A percentile compares a stretch with the other conserved stretches of the same genome.
These are phyloP conservation scores for Uropetala carovei DNA, from an alignment of 2,888 invertebrate species.

Conservation along the genomic window DNA sequence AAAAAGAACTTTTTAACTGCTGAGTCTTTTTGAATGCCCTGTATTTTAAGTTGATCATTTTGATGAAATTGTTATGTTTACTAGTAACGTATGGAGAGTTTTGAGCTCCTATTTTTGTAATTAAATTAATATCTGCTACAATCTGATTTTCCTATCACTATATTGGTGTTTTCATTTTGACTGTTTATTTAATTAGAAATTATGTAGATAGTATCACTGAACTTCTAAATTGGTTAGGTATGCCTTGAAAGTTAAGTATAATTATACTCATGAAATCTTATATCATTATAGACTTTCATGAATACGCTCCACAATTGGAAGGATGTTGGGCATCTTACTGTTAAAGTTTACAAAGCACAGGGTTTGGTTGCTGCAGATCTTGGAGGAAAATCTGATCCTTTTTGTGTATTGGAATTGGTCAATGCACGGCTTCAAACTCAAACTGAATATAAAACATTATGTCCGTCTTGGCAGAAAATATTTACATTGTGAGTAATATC, in stretches of 20 bases:
- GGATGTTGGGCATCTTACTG: constrained; percentile 95
- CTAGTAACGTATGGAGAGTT: no score
- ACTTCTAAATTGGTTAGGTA: no score
- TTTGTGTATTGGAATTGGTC: constrained; percentile 96
- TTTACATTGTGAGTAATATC: constrained; percentile 92
- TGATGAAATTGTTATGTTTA: no score
- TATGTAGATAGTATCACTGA: no score
- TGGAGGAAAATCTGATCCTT: constrained; percentile 98
- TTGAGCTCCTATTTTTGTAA: no score
- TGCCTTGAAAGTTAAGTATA: background rate
- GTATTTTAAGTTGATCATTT: no score
- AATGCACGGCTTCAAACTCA: constrained; percentile 97
- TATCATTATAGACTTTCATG: constrained; percentile 79
- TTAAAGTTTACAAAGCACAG: constrained; percentile 90
- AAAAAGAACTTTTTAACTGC: no score
- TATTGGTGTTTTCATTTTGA: no score
- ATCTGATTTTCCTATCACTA: no score
- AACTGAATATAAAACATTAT: constrained; percentile 97
- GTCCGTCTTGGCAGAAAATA: constrained; percentile 98
- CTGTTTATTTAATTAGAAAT: no score
- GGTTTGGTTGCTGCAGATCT: constrained; percentile 96
- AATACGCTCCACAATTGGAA: constrained; percentile 84
- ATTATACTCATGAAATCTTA: background rate
- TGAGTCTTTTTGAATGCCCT: no score
- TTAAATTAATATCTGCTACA: no score